phyloP scores from a whole-genome alignment of 2,888 invertebrate species.

The Nephrocerus scutellatus region DNA sequence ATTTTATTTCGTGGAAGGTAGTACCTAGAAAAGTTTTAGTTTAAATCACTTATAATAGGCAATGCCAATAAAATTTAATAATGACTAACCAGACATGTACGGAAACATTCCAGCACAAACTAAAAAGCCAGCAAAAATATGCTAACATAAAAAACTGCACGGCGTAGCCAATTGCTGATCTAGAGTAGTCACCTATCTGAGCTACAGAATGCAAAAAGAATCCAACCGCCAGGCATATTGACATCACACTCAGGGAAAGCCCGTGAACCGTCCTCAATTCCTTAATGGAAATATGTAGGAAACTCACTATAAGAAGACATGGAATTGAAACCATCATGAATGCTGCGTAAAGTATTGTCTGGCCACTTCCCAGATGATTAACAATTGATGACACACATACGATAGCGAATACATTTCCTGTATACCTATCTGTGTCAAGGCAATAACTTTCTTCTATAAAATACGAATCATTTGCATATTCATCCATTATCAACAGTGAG shows the following conservation, averaged over 20 bases:
- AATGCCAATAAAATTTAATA: not conserved
- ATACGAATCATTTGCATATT: conserved; percentile 36
- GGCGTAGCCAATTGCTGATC: conserved; percentile 36
- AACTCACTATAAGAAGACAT: conserved; percentile 36
- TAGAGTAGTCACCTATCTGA: conserved; percentile 36
- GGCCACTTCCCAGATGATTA: conserved; percentile 32
- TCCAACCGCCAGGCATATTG: conserved; percentile 38
- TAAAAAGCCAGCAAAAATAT: conserved; percentile 43
- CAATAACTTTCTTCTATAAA: conserved; percentile 39
- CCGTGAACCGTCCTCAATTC: conserved; percentile 42
- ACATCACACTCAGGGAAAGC: conserved; percentile 41
- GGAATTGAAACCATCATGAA: conserved; percentile 44
- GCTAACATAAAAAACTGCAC: conserved; percentile 44
- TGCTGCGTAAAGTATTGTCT: conserved; percentile 35
- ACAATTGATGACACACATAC: conserved; percentile 40
- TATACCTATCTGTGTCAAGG: conserved; percentile 37
- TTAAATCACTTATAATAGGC: too few species aligned
- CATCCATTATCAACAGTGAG: conserved; percentile 39
- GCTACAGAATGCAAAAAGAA: conserved; percentile 40
- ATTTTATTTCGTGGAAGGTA: conserved; percentile 35
- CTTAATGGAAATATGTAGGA: conserved; percentile 35
- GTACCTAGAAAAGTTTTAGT: conserved; percentile 27
- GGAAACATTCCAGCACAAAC: conserved; percentile 40
- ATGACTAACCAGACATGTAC: conserved; percentile 40
- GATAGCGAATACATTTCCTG: conserved; percentile 38